Percentiles rank a stretch among this genome's conserved stretches.
phyloP scores from a whole-genome alignment of 2,797 vertebrate species.

The Pipistrellus kuhlii region DNA sequence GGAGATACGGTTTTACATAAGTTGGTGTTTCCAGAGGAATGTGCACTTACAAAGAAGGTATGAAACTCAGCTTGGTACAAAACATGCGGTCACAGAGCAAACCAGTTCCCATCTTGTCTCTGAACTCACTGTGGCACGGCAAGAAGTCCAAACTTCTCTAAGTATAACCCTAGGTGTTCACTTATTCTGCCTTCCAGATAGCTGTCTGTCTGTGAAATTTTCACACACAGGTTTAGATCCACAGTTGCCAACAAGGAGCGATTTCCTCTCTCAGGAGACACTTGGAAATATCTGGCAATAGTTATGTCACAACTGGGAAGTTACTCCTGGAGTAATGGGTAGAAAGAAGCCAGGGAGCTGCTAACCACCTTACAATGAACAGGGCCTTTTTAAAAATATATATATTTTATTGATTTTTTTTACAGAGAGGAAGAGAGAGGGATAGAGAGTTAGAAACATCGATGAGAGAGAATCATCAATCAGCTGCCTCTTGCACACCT shows the following conservation, averaged over 20 bases:
- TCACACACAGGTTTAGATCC: background rate
- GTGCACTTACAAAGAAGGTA: background rate
- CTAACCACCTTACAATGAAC: background rate
- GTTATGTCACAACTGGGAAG: background rate
- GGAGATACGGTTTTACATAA: background rate
- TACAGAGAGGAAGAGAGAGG: no score
- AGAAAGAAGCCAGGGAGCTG: background rate
- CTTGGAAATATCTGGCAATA: background rate
- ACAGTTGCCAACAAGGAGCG: background rate
- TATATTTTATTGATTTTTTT: no score
- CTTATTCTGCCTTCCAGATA: background rate
- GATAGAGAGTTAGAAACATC: no score
- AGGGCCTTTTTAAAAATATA: background rate
- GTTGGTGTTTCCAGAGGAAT: background rate
- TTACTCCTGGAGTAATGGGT: background rate
- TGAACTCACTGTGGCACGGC: background rate
- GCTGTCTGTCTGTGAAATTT: background rate
- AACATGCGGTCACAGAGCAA: background rate
- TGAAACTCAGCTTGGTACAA: background rate
- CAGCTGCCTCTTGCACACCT: no score
- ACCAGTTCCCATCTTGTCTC: background rate
- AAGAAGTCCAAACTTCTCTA: background rate
- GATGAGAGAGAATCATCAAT: no score
- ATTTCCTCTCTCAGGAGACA: background rate
- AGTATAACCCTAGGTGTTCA: background rate